A percentile compares a stretch with the other conserved stretches of the same genome.
Conservation (phyloP, 2,888 invertebrate genomes). For the Meteorus colon region DNA sequence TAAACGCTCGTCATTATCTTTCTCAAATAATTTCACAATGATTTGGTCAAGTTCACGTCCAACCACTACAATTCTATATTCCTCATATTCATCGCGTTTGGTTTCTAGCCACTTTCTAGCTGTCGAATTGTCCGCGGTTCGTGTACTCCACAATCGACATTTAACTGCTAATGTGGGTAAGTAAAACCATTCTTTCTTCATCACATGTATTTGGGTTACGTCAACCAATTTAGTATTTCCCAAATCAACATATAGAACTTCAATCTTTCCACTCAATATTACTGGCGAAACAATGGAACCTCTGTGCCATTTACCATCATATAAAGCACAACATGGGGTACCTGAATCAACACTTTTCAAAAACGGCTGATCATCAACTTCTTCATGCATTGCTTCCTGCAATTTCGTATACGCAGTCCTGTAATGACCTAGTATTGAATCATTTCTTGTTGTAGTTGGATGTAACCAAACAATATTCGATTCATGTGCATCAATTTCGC, state of each 20-base stretch:
- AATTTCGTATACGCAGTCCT: not conserved
- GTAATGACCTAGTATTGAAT: not conserved
- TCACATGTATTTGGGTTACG: conserved; percentile 46
- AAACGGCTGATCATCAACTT: conserved; percentile 65
- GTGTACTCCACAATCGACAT: conserved; percentile 56
- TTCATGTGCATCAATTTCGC: conserved; percentile 1
- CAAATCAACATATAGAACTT: conserved; percentile 84
- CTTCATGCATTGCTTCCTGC: not conserved
- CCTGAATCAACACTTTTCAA: conserved; percentile 74
- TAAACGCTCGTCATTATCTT: conserved; percentile 51
- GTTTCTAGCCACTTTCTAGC: conserved; percentile 17
- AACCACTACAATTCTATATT: conserved; percentile 42
- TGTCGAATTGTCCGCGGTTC: conserved; percentile 29
- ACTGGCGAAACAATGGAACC: conserved; percentile 75
- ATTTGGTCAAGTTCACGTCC: conserved; percentile 28
- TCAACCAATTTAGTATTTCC: conserved; percentile 77
- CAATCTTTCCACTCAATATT: conserved; percentile 70
- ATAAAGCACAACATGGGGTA: conserved; percentile 80
- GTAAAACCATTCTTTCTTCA: conserved; percentile 59
- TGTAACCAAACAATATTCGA: conserved; percentile 10
- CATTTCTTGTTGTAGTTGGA: not conserved
- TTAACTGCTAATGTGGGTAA: conserved; percentile 57
- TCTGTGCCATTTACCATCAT: conserved; percentile 84
- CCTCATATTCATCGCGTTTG: not conserved
- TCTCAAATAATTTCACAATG: conserved; percentile 56